These are phyloP conservation scores for Catagonus wagneri DNA, from an alignment of 2,113 vertebrate species.

Conservation along the genomic window DNA sequence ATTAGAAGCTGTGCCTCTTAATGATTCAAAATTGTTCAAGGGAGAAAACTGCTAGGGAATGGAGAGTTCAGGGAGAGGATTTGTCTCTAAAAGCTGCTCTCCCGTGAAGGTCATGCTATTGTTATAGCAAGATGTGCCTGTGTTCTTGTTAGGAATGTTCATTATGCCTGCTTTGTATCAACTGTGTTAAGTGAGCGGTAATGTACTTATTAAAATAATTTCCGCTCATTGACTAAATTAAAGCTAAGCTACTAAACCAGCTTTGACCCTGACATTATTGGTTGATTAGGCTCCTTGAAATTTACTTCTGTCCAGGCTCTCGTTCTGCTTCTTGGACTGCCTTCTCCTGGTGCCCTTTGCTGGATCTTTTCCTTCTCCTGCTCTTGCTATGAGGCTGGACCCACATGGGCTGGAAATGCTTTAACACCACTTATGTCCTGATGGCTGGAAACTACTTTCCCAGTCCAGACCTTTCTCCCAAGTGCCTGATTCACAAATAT, in stretches of 20 bases:
- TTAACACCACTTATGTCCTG: not conserved
- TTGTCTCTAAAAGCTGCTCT: conserved; percentile 37
- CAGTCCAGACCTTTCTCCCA: not conserved
- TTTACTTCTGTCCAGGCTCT: not conserved
- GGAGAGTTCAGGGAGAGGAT: conserved; percentile 32
- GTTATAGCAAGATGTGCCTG: not conserved
- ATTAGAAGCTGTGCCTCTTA: conserved; percentile 64
- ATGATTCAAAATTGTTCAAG: conserved; percentile 57
- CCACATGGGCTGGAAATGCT: not conserved
- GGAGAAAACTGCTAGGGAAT: conserved; percentile 44
- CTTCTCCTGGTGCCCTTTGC: too few species aligned
- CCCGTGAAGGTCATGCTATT: conserved; percentile 31
- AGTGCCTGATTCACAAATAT: not conserved
- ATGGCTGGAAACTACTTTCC: not conserved
- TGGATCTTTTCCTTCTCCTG: not conserved
- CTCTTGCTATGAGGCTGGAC: not conserved
- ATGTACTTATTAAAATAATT: conserved; percentile 32
- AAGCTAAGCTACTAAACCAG: not conserved
- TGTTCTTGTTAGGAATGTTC: not conserved
- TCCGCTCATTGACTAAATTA: not conserved
- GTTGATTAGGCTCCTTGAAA: not conserved
- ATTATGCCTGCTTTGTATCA: not conserved
- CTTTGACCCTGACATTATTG: not conserved
- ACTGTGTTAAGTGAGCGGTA: not conserved
- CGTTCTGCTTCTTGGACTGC: not conserved